phyloP scores from a whole-genome alignment of 2,888 invertebrate species.

The Acanthosepion lycidas region DNA sequence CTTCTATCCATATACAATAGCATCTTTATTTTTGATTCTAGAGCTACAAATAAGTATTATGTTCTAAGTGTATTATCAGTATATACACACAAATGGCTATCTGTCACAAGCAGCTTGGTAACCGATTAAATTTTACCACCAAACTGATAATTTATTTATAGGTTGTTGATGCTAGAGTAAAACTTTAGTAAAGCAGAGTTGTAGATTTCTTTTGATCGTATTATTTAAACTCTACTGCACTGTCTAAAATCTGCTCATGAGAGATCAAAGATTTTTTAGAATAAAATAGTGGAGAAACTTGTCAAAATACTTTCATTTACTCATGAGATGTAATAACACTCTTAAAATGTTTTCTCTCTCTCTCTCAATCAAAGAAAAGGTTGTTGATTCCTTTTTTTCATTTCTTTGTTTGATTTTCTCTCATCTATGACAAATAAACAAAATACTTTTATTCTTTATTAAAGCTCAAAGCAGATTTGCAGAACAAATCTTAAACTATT shows the following conservation, averaged over 20 bases:
- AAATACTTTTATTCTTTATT: too few relatives aligned
- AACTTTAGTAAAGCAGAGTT: neutral
- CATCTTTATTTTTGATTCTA: neutral
- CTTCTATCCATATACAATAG: neutral
- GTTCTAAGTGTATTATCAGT: neutral
- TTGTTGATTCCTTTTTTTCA: too few relatives aligned
- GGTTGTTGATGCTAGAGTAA: neutral
- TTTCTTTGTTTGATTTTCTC: too few relatives aligned
- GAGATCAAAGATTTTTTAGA: neutral
- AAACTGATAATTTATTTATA: constrained; percentile 21
- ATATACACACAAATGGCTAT: neutral
- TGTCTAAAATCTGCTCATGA: neutral
- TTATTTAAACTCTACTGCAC: neutral
- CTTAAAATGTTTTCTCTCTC: too few relatives aligned
- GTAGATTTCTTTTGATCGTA: neutral
- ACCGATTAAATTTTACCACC: constrained; percentile 33
- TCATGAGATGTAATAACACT: neutral
- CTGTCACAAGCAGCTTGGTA: constrained; percentile 9
- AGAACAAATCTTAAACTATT: too few relatives aligned
- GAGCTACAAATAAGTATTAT: neutral
- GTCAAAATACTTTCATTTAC: neutral
- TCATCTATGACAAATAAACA: too few relatives aligned
- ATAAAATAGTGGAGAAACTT: neutral
- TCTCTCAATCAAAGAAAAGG: too few relatives aligned
- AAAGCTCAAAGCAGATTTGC: too few relatives aligned